phyloP scores from a whole-genome alignment of 1,140 invertebrate genomes.

The Saxidomus purpurata region DNA sequence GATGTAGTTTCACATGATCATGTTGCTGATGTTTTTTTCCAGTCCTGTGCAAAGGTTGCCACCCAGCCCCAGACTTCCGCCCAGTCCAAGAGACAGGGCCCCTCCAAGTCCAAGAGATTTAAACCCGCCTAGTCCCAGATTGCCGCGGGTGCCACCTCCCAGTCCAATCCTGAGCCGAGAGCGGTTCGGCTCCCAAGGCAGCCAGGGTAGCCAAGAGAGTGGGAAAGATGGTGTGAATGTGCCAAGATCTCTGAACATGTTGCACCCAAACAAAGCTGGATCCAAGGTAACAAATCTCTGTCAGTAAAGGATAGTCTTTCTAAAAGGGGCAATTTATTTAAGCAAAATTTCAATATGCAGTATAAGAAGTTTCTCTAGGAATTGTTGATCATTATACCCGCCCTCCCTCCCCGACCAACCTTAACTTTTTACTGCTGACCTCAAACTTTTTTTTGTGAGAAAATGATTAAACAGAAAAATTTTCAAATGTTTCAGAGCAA shows the following conservation, averaged over 20 bases:
- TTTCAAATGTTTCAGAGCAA: no score
- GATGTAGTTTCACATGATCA: no score
- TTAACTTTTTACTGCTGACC: no score
- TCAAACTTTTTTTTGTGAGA: no score
- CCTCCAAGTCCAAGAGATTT: conserved; percentile 53
- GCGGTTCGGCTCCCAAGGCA: conserved; percentile 51
- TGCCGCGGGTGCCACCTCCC: conserved; percentile 64
- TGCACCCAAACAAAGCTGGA: conserved; percentile 19
- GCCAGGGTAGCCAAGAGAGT: conserved; percentile 41
- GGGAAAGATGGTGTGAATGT: background rate
- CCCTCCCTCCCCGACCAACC: no score
- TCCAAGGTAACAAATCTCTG: background rate
- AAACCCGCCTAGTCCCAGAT: conserved; percentile 52
- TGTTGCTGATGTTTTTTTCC: no score
- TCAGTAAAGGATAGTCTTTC: background rate
- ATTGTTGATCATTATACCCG: no score
- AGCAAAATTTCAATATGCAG: no score
- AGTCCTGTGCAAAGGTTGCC: background rate
- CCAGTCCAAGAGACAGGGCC: conserved; percentile 39
- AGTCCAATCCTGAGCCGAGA: conserved; percentile 47
- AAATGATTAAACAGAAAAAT: no score
- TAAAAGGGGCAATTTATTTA: no score
- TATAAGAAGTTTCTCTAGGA: no score
- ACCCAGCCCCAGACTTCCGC: conserved; percentile 19
- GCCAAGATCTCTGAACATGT: background rate